Conservation (phyloP, 2,888 invertebrate genomes). For the Diploptera punctata region DNA sequence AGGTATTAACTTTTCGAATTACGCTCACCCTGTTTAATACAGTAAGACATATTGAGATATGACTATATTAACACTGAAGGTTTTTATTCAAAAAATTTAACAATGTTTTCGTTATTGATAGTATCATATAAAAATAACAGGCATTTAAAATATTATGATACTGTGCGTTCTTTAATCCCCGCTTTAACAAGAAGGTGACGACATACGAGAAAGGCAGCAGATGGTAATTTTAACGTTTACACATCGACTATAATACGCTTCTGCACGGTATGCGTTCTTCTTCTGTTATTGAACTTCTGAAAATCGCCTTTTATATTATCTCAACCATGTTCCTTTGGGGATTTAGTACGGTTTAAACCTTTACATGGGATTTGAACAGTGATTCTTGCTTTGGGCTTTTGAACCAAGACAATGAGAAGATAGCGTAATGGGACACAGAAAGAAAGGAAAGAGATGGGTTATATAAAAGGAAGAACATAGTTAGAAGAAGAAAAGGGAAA, state of each 20-base stretch:
- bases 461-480: slow-evolving; percentile 22
- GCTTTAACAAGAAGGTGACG: background rate
- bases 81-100: too few species aligned
- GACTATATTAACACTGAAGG: too few species aligned
- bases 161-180: background rate
- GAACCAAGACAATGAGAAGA: slow-evolving; percentile 23
- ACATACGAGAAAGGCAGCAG: background rate
- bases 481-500: slow-evolving; percentile 39
- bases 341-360: slow-evolving; percentile 22
- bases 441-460: slow-evolving; percentile 18
- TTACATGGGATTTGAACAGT: slow-evolving; percentile 30
- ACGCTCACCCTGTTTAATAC: too few species aligned
- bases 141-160: background rate
- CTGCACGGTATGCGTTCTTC: background rate
- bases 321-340: slow-evolving; percentile 24
- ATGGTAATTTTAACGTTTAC: slow-evolving; percentile 18
- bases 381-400: slow-evolving; percentile 24
- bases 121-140: background rate
- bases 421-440: slow-evolving; percentile 13
- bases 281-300: slow-evolving; percentile 29
- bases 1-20: too few species aligned
- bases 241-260: slow-evolving; percentile 19
- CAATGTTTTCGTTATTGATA: too few species aligned
- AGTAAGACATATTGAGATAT: too few species aligned
- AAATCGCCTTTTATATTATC: slow-evolving; percentile 28